Base-by-base conservation (phyloP, 1,140 invertebrate species). In the Nebria ingens region DNA sequence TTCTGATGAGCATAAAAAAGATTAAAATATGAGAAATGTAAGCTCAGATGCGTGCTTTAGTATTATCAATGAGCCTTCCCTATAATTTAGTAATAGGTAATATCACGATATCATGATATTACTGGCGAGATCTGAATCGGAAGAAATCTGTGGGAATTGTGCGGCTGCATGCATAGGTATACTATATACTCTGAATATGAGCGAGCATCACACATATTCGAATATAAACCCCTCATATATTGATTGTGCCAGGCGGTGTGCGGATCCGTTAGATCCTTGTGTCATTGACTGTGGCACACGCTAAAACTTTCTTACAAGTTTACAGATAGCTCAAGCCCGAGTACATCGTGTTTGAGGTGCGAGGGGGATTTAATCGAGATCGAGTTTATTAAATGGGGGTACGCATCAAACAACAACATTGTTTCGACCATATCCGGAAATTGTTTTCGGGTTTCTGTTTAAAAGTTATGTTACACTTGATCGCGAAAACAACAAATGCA, bases 291-390 rank as follows among this genome's bases (percentile, higher is more conserved):
- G n/a, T n/a, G 40, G 6, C 15, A 45, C 15, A 45, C 25, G 25
- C n/a, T 45, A 4, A 45, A 45, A 45, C 40, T 45, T 45, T 45
- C 40, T 45, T 45, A 45, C 40, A 11, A 45, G 40, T 45, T 45
- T 45, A 11, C 40, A 17, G 6, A 11, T 12, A 11, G 17, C 40
- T 34, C n/a, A 13, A 29, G 13, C 25, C 4, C 4, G 25, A 6
- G 4, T 29, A 29, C 13, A 13, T 29, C 15, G 15, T 45, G 40
- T 45, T 45, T 11, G 9, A 4, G 25, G 25, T 29, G n/a, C n/a
- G n/a, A n/a, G 4, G 40, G 40, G 17, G 9, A 45, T 45, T 34
- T 45, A 45, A 45, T 45, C 40, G 6, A 9, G 15, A 4, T 45
- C 40, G 40, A 45, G 17, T 11, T 45, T 45, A 45, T 17, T 12